A percentile compares a stretch with the other conserved stretches of the same genome.
Conservation (phyloP, 2,113 vertebrate species). For the Leucoraja erinaceus region DNA sequence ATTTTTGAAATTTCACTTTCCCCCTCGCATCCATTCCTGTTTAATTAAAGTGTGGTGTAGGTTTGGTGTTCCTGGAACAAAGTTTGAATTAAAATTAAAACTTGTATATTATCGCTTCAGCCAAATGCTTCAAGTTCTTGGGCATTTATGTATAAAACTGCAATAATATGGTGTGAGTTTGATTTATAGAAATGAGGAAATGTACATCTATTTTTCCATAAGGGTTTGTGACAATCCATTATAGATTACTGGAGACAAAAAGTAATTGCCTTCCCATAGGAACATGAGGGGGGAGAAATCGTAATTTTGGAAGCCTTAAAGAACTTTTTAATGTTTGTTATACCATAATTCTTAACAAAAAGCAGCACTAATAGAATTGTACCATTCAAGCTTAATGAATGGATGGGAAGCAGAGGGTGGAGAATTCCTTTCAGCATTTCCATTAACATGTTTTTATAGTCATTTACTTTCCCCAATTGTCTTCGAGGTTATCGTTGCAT, state of each 20-base stretch:
- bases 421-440: neutral
- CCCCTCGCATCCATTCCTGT: neutral
- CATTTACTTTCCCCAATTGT: neutral
- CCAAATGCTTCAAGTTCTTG: slow-evolving; percentile 6
- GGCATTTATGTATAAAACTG: neutral
- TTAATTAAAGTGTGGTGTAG: too few relatives aligned
- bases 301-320: neutral
- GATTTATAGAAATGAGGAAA: neutral
- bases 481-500: neutral
- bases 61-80: too few relatives aligned
- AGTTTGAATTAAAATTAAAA: neutral
- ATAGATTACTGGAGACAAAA: neutral
- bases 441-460: neutral
- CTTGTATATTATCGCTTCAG: neutral
- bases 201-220: neutral
- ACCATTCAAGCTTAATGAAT: neutral
- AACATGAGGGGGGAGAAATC: neutral
- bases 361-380: neutral
- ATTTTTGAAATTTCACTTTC: neutral
- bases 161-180: neutral
- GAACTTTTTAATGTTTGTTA: neutral
- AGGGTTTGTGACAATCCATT: neutral
- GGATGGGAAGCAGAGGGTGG: neutral
- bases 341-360: neutral
- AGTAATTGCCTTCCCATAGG: neutral